A percentile compares a stretch with the other conserved stretches of the same genome.
phyloP scores from a whole-genome alignment of 2,888 invertebrate species.

The Sisyra terminalis region DNA sequence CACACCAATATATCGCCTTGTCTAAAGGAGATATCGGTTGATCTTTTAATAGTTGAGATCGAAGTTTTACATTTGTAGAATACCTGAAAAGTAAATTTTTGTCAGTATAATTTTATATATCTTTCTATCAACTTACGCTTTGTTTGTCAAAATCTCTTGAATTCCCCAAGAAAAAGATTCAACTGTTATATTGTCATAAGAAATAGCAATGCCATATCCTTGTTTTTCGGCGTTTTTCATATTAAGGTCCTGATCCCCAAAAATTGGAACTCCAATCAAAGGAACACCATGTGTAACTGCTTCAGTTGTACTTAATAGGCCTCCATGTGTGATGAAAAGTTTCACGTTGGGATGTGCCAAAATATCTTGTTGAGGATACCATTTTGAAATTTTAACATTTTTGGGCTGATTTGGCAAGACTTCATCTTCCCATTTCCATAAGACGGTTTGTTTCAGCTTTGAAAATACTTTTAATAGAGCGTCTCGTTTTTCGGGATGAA shows the following conservation, averaged over 20 bases:
- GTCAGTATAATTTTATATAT: not conserved
- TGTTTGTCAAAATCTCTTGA: constrained; percentile 21
- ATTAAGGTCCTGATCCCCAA: constrained; percentile 28
- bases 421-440: constrained; percentile 7
- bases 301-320: constrained; percentile 34
- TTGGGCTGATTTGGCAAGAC: constrained; percentile 2
- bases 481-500: constrained; percentile 16
- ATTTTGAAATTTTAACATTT: constrained; percentile 6
- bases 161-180: constrained; percentile 23
- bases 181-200: constrained; percentile 24
- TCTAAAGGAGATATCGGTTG: constrained; percentile 8
- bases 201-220: constrained; percentile 24
- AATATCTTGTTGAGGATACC: constrained; percentile 6
- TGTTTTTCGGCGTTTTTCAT: constrained; percentile 23
- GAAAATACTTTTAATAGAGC: constrained; percentile 7
- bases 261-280: constrained; percentile 30
- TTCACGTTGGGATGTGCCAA: constrained; percentile 31
- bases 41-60: constrained; percentile 9
- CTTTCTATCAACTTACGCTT: constrained; percentile 13
- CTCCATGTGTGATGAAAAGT: constrained; percentile 38
- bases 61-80: constrained; percentile 7
- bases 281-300: constrained; percentile 28
- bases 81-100: constrained; percentile 7
- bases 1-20: constrained; percentile 4
- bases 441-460: constrained; percentile 1